Base-by-base conservation (phyloP, 2,113 vertebrate species). In the Pandion haliaetus region DNA sequence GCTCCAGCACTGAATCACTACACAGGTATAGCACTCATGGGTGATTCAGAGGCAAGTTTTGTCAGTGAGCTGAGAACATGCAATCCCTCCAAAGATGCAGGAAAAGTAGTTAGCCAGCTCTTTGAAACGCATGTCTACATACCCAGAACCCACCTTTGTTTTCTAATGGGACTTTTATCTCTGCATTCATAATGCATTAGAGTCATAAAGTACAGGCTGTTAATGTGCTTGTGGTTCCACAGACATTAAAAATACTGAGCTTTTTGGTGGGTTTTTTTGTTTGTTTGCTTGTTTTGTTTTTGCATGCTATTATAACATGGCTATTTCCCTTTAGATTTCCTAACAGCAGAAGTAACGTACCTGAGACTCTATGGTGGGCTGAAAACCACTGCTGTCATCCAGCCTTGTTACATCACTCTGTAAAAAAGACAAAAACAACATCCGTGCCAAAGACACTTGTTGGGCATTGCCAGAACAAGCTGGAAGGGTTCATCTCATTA, bases 321-420 rank as follows among this genome's bases (percentile, higher is more conserved):
- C 34, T 66, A 9, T 59, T 74, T 83, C 38, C 49, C 42, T 23
- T 3, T 36, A 70, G n/a, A 62, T n/a, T 72, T 89, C 38, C 29
- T 54, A 57, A 8, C 11, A 71, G 78, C 40, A 76, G 71, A 31
- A 63, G 38, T 13, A 58, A 80, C 66, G 3, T 95, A 98, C 98
- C 98, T 98, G 97, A 63, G 97, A 92, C 63, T 98, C 97, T 55
- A 96, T 4, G 4, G 79, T 71, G 62, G 76, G 93, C 71, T 86
- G 95, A 44, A 50, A 44, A 34, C 47, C 65, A 50, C 82, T 88
- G 87, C 57, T 93, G 45, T 86, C 93, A 73, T 97, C 97, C 92
- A 72, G 74, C 61, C 82, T 86, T 0, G n/a, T 42, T 15, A 52
- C 47, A 36, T 96, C 95, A 26, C 86, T 57, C 98, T 98, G 76